Percentiles rank a stretch among this genome's conserved stretches.
phyloP scores from a whole-genome alignment of 2,113 vertebrate species.

The Saimiri boliviensis region DNA sequence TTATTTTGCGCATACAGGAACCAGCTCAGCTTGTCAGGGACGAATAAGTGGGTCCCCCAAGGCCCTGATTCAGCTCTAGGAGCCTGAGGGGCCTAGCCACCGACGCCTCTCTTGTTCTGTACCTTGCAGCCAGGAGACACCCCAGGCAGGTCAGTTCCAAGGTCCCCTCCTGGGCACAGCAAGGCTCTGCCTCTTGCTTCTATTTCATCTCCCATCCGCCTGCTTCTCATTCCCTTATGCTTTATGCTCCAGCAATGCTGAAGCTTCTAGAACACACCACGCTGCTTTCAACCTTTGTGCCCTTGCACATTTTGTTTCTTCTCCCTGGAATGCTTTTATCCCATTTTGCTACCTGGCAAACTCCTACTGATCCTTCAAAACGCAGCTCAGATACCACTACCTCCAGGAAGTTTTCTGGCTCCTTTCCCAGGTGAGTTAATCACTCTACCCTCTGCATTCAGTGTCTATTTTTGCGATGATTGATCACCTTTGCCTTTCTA shows the following conservation, averaged over 20 bases:
- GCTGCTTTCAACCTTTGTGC: not conserved
- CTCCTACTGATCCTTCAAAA: conserved; percentile 28
- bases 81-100: fast-evolving
- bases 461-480: not conserved
- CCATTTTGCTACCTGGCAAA: not conserved
- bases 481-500: not conserved
- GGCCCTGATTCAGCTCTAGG: not conserved
- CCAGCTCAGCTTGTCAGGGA: not conserved
- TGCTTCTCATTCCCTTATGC: not conserved
- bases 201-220: not conserved
- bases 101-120: not conserved
- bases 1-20: not conserved
- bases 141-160: not conserved
- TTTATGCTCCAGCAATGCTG: not conserved
- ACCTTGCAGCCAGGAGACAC: not conserved
- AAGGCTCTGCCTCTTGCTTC: not conserved
- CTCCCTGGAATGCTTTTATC: not conserved
- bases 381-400: not conserved
- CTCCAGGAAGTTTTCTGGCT: not conserved
- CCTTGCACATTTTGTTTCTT: not conserved
- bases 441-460: not conserved
- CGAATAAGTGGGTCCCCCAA: fast-evolving
- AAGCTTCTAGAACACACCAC: not conserved
- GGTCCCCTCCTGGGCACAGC: not conserved
- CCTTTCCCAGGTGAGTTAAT: not conserved